Conservation (phyloP, 2,888 invertebrate species). For the Drosophila hawaiiensis region DNA sequence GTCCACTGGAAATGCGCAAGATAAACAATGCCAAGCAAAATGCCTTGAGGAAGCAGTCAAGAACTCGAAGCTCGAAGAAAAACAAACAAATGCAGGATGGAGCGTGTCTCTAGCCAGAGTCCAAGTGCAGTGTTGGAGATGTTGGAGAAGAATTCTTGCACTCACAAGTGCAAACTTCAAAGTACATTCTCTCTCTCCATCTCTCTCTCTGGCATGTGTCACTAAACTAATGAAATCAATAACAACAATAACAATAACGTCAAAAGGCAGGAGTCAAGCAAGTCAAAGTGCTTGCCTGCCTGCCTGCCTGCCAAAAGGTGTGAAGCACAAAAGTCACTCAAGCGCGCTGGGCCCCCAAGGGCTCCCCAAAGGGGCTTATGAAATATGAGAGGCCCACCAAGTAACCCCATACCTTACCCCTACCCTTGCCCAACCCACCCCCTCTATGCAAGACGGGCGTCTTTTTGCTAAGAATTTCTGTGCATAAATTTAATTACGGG, state of each 20-base stretch:
- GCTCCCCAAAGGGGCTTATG: slow-evolving; percentile 59
- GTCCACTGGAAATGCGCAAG: slow-evolving; percentile 44
- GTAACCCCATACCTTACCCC: neutral
- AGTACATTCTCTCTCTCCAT: slow-evolving; percentile 20
- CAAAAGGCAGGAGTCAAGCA: slow-evolving; percentile 49
- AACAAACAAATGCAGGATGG: slow-evolving; percentile 47
- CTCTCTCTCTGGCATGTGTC: slow-evolving; percentile 58
- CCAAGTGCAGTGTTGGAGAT: neutral
- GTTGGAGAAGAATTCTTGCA: slow-evolving; percentile 44
- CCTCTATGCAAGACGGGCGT: slow-evolving; percentile 24
- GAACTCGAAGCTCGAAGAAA: slow-evolving; percentile 26
- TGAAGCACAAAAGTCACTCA: slow-evolving; percentile 81
- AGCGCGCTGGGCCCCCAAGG: slow-evolving; percentile 55
- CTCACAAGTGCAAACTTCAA: slow-evolving; percentile 73
- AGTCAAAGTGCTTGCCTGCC: slow-evolving; percentile 30
- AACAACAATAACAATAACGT: slow-evolving; percentile 68
- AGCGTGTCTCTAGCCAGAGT: slow-evolving; percentile 3
- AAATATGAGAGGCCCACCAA: slow-evolving; percentile 71
- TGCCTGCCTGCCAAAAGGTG: slow-evolving; percentile 65
- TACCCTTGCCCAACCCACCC: neutral
- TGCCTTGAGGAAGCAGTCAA: slow-evolving; percentile 15
- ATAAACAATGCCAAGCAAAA: slow-evolving; percentile 50
- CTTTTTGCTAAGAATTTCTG: slow-evolving; percentile 77
- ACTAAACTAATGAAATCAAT: slow-evolving; percentile 81
- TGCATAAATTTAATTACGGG: slow-evolving; percentile 81